Evolutionary conservation across 2,888 invertebrate genomes (phyloP).

Genomic region (Polymixis lichenea): DNA sequence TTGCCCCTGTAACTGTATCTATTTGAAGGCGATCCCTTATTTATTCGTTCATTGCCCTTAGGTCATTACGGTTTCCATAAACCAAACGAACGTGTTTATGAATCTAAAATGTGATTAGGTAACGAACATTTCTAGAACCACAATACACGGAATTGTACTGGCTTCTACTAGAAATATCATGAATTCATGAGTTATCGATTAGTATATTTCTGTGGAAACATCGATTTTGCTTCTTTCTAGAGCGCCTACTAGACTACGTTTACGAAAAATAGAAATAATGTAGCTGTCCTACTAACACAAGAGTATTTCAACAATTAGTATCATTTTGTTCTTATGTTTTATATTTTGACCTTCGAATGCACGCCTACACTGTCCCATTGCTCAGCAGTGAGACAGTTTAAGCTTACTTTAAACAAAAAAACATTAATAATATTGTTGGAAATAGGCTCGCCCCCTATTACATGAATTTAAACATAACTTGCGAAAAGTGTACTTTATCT

Average conservation of each 20-base stretch:
- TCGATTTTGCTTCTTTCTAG: slow-evolving; percentile 12
- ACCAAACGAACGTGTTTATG: not conserved
- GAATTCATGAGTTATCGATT: slow-evolving; percentile 19
- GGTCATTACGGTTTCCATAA: slow-evolving; percentile 6
- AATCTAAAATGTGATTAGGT: slow-evolving; percentile 14
- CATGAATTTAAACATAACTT: not conserved
- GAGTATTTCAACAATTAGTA: not conserved
- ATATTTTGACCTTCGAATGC: too few relatives aligned
- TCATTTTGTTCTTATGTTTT: not conserved
- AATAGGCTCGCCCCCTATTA: not conserved
- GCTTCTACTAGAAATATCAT: slow-evolving; percentile 18
- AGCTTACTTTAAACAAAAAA: too few relatives aligned
- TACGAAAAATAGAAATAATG: not conserved
- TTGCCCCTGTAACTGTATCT: slow-evolving; percentile 34
- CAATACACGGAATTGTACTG: not conserved
- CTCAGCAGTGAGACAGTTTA: too few relatives aligned
- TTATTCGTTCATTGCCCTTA: slow-evolving; percentile 17
- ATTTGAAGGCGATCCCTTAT: slow-evolving; percentile 22
- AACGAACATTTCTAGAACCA: slow-evolving; percentile 13
- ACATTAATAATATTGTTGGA: not conserved
- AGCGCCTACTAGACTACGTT: not conserved
- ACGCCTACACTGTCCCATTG: too few relatives aligned
- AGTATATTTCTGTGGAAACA: slow-evolving; percentile 15
- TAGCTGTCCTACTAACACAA: too few relatives aligned
- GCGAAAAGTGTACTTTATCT: too few relatives aligned